Evolutionary conservation across 2,888 invertebrate species (phyloP).

Genomic region (Vesta saturnalis): DNA sequence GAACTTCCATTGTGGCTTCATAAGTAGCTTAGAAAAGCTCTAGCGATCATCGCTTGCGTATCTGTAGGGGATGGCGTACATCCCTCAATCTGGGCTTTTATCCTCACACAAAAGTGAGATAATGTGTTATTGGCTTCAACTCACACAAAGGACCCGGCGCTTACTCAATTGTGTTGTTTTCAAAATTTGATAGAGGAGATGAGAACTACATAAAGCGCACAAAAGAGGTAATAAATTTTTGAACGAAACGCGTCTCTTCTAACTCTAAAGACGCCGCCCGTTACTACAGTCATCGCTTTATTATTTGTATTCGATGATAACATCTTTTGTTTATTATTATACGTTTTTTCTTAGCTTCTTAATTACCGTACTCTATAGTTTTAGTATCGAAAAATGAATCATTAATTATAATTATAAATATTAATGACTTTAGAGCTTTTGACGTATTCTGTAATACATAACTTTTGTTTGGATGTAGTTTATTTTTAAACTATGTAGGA

Average conservation of each 20-base stretch:
- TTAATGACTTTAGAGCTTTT: too few species aligned
- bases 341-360: too few species aligned
- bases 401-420: too few species aligned
- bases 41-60: conserved; percentile 31
- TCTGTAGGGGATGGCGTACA: conserved; percentile 30
- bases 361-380: too few species aligned
- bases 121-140: conserved; percentile 56
- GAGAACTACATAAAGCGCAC: conserved; percentile 46
- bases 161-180: conserved; percentile 49
- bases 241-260: conserved; percentile 25
- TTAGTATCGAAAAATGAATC: too few species aligned
- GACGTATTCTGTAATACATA: too few species aligned
- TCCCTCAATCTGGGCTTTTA: conserved; percentile 51
- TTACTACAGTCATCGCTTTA: neutral
- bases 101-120: conserved; percentile 57
- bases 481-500: too few species aligned
- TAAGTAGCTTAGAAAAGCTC: conserved; percentile 37
- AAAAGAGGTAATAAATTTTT: conserved; percentile 45
- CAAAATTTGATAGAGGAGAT: conserved; percentile 48
- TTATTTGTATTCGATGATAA: conserved; percentile 32
- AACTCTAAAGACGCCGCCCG: conserved; percentile 27
- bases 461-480: too few species aligned
- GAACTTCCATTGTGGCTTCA: conserved; percentile 34
- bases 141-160: conserved; percentile 46
- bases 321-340: conserved; percentile 32